A percentile compares a stretch with the other conserved stretches of the same genome.
phyloP scores from a whole-genome alignment of 64 coral and sea anemone genomes.

The Dendrophyllia cribrosa region DNA sequence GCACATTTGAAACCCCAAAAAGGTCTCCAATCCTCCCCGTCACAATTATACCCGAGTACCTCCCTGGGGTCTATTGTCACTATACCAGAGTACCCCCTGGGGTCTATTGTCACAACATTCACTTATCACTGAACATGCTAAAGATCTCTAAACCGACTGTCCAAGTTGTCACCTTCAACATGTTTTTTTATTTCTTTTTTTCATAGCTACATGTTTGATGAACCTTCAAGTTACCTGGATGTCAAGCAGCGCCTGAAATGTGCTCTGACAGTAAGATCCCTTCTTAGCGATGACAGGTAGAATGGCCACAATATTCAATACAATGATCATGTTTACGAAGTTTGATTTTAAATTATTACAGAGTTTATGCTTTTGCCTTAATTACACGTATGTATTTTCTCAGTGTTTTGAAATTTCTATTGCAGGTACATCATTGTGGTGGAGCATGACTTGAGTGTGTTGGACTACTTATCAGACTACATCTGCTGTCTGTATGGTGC shows the following conservation, averaged over 20 bases:
- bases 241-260: constrained; percentile 99
- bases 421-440: constrained; percentile 98
- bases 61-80: too few species aligned
- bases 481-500: constrained; percentile 98
- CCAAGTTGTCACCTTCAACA: too few species aligned
- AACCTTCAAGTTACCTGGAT: constrained; percentile 99
- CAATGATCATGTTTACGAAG: too few species aligned
- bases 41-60: too few species aligned
- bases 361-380: too few species aligned
- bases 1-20: too few species aligned
- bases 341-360: too few species aligned
- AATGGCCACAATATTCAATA: neutral
- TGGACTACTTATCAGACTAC: constrained; percentile 98
- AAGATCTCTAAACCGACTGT: neutral
- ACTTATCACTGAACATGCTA: neutral
- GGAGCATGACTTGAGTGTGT: constrained; percentile 98
- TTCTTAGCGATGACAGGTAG: constrained; percentile 76
- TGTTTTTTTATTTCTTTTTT: constrained; percentile 20
- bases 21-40: too few species aligned
- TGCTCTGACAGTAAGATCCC: constrained; percentile 82
- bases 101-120: too few species aligned
- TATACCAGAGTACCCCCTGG: too few species aligned
- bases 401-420: neutral
- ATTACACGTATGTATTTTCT: too few species aligned
- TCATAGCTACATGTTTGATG: constrained; percentile 99